Evolutionary conservation across 2,888 invertebrate genomes (phyloP), one percentile per base, ranked within the genome.

Genomic region (Coronaproctus castanopsis): DNA sequence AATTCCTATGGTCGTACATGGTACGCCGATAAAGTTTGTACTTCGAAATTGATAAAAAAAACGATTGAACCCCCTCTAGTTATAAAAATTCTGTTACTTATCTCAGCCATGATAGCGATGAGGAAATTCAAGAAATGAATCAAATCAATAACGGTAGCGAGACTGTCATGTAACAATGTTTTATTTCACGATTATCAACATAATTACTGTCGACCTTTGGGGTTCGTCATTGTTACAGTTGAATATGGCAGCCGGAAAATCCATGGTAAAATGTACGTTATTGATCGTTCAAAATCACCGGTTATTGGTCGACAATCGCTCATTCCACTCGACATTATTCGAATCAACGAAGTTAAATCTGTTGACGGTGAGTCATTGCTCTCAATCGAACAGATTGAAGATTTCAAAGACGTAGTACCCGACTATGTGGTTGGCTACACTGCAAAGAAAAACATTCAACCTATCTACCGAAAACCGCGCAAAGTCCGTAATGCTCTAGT

Each of bases 381-480:
- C n/a, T 48, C 49, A 48, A 48, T 48, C 14, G 14, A 10, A 36
- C 3, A 36, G 3, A 36, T 36, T 36, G 36, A 36, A 8, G 36
- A 36, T 5, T 14, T 36, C 14, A 36, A 36, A 36, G 36, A 5
- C 14, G 36, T 8, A 52, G 36, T 36, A 8, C 36, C 36, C 3
- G 14, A 36, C 36, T 36, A 36, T 36, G 14, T 14, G 14, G 36
- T 14, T 8, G 8, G 8, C 14, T 36, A 36, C 14, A 8, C 36
- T 14, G 20, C 2, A 36, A 36, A 54, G 8, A 36, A 57, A 24
- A 53, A 50, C 18, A 20, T 55, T 14, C 23, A 19, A 21, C 59
- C 61, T 1, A 54, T 58, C 21, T 61, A 54, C 56, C n/a, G 49
- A 2, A 24, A 68, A 19, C 65, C 66, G 8, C 62, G 62, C 20